phyloP scores from a whole-genome alignment of 2,888 invertebrate genomes.

The Polymixis lichenea region DNA sequence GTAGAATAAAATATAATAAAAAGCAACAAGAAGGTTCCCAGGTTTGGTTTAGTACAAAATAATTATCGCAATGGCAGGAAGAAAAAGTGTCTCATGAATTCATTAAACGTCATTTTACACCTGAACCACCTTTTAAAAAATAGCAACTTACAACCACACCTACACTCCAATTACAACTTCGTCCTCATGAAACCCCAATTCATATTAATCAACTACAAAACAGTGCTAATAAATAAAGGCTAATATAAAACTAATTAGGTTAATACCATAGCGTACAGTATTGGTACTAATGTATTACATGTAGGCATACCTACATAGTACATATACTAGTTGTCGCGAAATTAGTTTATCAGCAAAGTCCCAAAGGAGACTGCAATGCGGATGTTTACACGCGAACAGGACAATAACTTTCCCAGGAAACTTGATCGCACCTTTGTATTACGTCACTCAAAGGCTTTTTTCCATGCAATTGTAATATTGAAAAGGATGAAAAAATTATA shows the following conservation, averaged over 20 bases:
- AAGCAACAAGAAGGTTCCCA: neutral
- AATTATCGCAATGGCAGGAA: neutral
- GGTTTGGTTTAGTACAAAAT: neutral
- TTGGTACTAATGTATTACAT: slow-evolving; percentile 49
- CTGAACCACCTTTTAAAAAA: neutral
- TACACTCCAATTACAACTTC: slow-evolving; percentile 26
- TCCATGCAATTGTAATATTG: neutral
- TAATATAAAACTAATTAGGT: slow-evolving; percentile 73
- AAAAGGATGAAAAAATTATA: neutral
- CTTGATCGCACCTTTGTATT: slow-evolving; percentile 50
- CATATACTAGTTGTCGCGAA: slow-evolving; percentile 65
- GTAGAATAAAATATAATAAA: no score
- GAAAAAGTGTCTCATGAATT: neutral
- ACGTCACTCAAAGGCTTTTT: slow-evolving; percentile 39
- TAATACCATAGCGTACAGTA: slow-evolving; percentile 69
- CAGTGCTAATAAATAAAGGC: slow-evolving; percentile 62
- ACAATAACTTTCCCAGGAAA: slow-evolving; percentile 37
- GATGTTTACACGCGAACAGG: slow-evolving; percentile 65
- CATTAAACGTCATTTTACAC: neutral
- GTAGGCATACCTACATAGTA: no score
- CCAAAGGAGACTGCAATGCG: slow-evolving; percentile 59
- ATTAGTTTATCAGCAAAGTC: slow-evolving; percentile 71
- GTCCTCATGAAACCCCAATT: slow-evolving; percentile 32
- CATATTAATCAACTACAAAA: slow-evolving; percentile 59
- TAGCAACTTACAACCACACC: neutral